Base-by-base conservation (phyloP, 2,888 invertebrate species). In the Sinohyriopsis cumingii region DNA sequence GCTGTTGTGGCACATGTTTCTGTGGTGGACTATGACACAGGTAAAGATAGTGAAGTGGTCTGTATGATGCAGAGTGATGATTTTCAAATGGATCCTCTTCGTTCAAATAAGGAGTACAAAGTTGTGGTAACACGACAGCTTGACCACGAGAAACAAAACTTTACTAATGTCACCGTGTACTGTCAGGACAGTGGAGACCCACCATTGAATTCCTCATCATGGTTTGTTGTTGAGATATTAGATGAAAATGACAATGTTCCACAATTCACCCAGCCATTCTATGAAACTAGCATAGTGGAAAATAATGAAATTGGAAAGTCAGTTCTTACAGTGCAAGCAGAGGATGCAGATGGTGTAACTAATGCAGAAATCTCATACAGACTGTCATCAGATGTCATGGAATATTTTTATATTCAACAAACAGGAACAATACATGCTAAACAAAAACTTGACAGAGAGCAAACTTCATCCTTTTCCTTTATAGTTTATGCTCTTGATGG, bases 51-150 rank as follows among this genome's bases (percentile, higher is more conserved):
- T 18, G 73, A 80, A 20, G 80, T 97, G 63, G 72, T 67, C 22
- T 87, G 87, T 65, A 71, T 76, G 33, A 64, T 80, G 54, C 59
- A 72, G 12, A 74, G 72, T 55, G 63, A 69, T 18, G 75, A 70
- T 59, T 86, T 87, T 70, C 72, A 78, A 25, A 78, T 87, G 22
- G 78, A 84, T 60, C 78, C 78, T 54, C 72, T 83, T 64, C 45
- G 12, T 45, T 72, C 72, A 24, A 65, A 67, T 60, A 70, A 79
- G n/a, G 84, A 87, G 67, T 88, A 84, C 74, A 87, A 86, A 72
- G 81, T 86, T 18, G 79, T 85, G 65, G 82, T 86, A 19, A 94
- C 94, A 78, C 74, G 75, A 12, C 65, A 69, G 24, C 70, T 87
- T 20, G 86, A 88, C 75, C 75, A 85, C 55, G 88, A 88, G 68